These are phyloP conservation scores for Apodemus agrarius DNA, from an alignment of 2,797 vertebrate species.

Conservation along the genomic window DNA sequence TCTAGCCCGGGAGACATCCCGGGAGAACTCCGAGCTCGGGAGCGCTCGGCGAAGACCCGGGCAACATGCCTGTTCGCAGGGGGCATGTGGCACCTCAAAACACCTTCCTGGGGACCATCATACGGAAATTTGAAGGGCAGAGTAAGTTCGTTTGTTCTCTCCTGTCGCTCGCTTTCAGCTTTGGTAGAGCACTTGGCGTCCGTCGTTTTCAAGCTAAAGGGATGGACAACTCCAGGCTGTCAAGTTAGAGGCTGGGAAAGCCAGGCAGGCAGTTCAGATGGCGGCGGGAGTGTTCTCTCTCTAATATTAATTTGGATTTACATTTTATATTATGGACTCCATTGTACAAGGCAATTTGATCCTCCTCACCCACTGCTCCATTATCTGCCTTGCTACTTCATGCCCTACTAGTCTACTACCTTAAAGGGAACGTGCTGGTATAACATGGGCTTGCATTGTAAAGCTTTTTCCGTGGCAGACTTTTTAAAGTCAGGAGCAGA, in stretches of 20 bases:
- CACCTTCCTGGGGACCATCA: slow-evolving; percentile 98
- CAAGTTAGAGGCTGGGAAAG: slow-evolving; percentile 82
- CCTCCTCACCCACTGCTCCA: slow-evolving; percentile 62
- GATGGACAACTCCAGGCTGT: slow-evolving; percentile 79
- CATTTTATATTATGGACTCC: slow-evolving; percentile 77
- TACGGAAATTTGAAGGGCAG: slow-evolving; percentile 99
- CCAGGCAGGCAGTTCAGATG: slow-evolving; percentile 73
- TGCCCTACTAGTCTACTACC: slow-evolving; percentile 78
- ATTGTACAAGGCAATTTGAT: slow-evolving; percentile 74
- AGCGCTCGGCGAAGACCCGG: slow-evolving; percentile 82
- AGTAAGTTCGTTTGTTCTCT: slow-evolving; percentile 92
- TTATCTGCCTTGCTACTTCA: slow-evolving; percentile 76
- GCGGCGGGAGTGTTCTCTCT: slow-evolving; percentile 56
- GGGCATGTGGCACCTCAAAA: slow-evolving; percentile 99
- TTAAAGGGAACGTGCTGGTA: slow-evolving; percentile 78
- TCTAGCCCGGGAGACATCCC: slow-evolving; percentile 90
- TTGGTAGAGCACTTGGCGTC: slow-evolving; percentile 80
- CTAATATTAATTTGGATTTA: slow-evolving; percentile 77
- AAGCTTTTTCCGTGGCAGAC: slow-evolving; percentile 68
- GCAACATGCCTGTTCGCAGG: slow-evolving; percentile 98
- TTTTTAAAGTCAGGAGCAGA: slow-evolving; percentile 79
- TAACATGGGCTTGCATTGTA: slow-evolving; percentile 41
- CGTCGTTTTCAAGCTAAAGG: slow-evolving; percentile 67
- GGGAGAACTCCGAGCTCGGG: slow-evolving; percentile 87
- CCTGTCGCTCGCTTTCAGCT: slow-evolving; percentile 84